Evolutionary conservation across 1,140 invertebrate genomes (phyloP).

Genomic region (Neodiprion lecontei): DNA sequence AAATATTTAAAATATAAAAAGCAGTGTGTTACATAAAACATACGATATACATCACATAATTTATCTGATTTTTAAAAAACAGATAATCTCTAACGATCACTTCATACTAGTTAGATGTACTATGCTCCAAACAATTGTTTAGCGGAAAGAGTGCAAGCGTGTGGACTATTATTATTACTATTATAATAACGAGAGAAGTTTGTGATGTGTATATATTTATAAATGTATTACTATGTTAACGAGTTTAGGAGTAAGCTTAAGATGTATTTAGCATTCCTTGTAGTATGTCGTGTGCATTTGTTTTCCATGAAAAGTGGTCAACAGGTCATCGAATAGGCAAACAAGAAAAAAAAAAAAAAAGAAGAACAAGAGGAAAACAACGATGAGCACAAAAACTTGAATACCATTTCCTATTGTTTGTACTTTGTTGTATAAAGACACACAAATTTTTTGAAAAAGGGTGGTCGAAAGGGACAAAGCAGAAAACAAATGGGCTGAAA

Average conservation of each 20-base stretch:
- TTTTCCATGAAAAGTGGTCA: neutral
- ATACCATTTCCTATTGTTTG: conserved; percentile 44
- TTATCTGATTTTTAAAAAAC: neutral
- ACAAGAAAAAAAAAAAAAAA: neutral
- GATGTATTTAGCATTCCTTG: neutral
- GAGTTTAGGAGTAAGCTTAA: neutral
- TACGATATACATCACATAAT: conserved; percentile 11
- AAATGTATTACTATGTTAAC: neutral
- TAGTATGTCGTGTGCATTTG: neutral
- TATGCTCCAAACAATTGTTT: neutral
- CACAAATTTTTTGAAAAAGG: conserved; percentile 12
- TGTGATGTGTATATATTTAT: neutral
- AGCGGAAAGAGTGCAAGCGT: conserved; percentile 9
- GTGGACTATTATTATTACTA: conserved; percentile 15
- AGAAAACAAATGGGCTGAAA: neutral
- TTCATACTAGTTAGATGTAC: conserved; percentile 36
- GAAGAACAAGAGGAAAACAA: conserved; percentile 16
- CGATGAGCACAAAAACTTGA: neutral
- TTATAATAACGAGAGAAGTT: neutral
- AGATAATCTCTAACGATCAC: conserved; percentile 17
- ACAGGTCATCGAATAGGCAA: neutral
- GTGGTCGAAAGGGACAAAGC: neutral
- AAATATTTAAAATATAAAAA: too few species aligned
- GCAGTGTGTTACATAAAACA: too few species aligned
- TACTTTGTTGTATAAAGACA: conserved; percentile 39